These are phyloP conservation scores for Bolborhynchus lineola DNA, from an alignment of 2,113 vertebrate genomes.

Conservation along the genomic window DNA sequence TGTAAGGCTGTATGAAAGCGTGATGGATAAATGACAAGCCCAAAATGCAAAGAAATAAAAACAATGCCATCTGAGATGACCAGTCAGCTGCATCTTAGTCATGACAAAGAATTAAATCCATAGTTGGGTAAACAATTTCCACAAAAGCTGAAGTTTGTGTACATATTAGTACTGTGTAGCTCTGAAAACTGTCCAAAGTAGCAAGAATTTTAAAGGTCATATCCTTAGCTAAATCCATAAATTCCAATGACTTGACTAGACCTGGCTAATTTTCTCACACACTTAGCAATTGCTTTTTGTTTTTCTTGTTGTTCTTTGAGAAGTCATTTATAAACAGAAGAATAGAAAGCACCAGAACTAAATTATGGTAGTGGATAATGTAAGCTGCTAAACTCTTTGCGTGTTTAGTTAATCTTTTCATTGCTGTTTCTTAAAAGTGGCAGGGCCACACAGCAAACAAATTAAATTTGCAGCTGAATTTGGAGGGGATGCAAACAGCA, in stretches of 20 bases:
- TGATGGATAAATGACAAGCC: background rate
- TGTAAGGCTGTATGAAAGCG: background rate
- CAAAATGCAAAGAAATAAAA: background rate
- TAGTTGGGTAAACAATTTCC: background rate
- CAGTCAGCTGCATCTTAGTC: background rate
- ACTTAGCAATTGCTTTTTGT: background rate
- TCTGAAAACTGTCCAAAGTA: background rate
- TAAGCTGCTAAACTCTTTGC: background rate
- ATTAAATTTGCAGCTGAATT: slow-evolving; percentile 41
- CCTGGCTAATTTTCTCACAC: background rate
- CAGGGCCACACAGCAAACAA: slow-evolving; percentile 24
- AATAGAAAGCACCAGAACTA: background rate
- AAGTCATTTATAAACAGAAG: background rate
- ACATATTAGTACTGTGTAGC: background rate
- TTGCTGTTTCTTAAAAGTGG: slow-evolving; percentile 6
- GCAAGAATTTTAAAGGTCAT: background rate
- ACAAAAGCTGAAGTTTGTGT: background rate
- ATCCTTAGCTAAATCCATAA: background rate
- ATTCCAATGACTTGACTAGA: background rate
- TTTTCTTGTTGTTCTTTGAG: background rate
- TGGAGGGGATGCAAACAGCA: background rate
- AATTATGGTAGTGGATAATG: background rate
- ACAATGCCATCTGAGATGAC: background rate
- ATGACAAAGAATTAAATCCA: background rate
- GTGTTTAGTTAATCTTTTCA: slow-evolving; percentile 37